Evolutionary conservation across 2,797 vertebrate species (phyloP), one percentile per base, ranked within the genome.

Genomic region (Sus cebifrons): DNA sequence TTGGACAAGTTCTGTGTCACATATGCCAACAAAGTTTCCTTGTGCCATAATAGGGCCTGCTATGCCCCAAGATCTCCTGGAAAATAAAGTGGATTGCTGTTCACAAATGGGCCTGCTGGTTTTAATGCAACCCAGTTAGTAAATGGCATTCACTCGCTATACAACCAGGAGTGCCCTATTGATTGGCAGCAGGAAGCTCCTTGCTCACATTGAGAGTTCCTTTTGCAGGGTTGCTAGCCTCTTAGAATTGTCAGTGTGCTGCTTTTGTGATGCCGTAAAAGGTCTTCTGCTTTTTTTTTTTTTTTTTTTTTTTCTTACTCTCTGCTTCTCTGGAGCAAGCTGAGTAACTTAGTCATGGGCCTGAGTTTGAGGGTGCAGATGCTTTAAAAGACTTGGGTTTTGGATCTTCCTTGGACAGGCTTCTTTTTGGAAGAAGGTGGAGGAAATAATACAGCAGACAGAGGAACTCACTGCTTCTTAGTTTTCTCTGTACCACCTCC

Each of bases 111-210:
- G 79, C 70, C 84, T 84, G 74, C 89, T 8, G 15, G 85, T 86
- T 96, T 96, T 97, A 96, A 96, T 96, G 78, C 70, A 89, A 25
- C 89, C 44, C 21, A 32, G 81, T 92, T 93, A 84, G 56, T 49
- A 83, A 96, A 85, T 68, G 92, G 56, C 91, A 86, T 92, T 94
- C 65, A 60, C 73, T 97, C 12, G 25, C 82, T 58, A 0, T 44
- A 18, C 36, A 70, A 5, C 49, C 73, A 85, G 36, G 56, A 94
- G 94, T 36, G 70, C 73, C 78, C 79, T 74, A 82, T 73, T 79
- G 96, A 96, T 89, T 62, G 84, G 85, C 89, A 85, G 89, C 93
- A 70, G 94, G 81, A 89, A 89, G 73, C 77, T 78, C 60, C 82
- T 87, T 17, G 89, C 84, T 96, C 91, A 71, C 14, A 2, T 68